These are phyloP conservation scores for Eupithecia abbreviata DNA, from an alignment of 2,888 invertebrate species.

Conservation along the genomic window DNA sequence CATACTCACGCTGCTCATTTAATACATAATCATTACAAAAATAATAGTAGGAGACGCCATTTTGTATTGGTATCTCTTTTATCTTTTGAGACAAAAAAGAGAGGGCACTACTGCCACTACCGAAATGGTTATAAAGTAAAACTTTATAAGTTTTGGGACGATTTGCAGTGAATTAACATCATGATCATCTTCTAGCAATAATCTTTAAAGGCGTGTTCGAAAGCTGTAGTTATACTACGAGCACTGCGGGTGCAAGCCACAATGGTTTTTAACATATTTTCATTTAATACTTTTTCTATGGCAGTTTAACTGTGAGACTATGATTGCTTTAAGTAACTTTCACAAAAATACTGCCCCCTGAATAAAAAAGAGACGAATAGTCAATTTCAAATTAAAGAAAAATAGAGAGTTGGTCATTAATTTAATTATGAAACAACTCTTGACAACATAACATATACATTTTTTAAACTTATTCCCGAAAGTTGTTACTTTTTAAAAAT, in stretches of 20 bases:
- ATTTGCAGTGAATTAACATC: not conserved
- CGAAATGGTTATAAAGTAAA: not conserved
- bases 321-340: not conserved
- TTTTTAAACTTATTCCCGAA: not conserved
- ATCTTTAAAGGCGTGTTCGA: not conserved
- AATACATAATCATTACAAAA: not conserved
- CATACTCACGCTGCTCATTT: not conserved
- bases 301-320: not conserved
- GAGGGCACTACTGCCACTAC: not conserved
- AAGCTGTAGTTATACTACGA: not conserved
- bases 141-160: conserved; percentile 9
- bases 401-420: not conserved
- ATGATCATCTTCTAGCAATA: not conserved
- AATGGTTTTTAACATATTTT: not conserved
- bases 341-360: not conserved
- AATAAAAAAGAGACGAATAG: not conserved
- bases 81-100: not conserved
- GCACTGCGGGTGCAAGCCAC: not conserved
- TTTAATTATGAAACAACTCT: not conserved
- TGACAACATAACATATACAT: not conserved
- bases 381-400: not conserved
- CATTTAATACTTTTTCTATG: not conserved
- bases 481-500: conserved; percentile 10
- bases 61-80: not conserved
- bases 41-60: not conserved